These are phyloP conservation scores for Oncorhynchus mykiss DNA, from an alignment of 2,113 vertebrate species.

Conservation along the genomic window DNA sequence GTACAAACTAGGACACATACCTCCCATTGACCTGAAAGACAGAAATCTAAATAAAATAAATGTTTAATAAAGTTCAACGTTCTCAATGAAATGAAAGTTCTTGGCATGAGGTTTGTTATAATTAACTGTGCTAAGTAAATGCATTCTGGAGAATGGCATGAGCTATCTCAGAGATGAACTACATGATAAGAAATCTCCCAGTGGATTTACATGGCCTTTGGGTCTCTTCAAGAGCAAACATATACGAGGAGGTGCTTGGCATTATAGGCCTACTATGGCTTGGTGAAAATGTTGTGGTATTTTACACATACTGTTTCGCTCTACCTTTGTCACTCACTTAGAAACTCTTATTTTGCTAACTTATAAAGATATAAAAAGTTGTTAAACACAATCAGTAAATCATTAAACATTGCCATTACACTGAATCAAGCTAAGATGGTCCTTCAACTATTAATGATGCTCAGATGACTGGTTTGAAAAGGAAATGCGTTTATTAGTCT, in stretches of 20 bases:
- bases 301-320: neutral
- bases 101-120: conserved; percentile 54
- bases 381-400: conserved; percentile 80
- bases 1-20: neutral
- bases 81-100: conserved; percentile 16
- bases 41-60: conserved; percentile 21
- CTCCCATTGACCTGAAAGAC: conserved; percentile 5
- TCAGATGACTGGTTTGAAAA: conserved; percentile 85
- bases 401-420: conserved; percentile 94
- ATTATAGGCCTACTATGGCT: neutral
- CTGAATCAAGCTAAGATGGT: conserved; percentile 84
- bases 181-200: conserved; percentile 41
- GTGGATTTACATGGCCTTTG: conserved; percentile 32
- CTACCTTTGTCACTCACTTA: too few relatives aligned
- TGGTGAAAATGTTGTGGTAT: neutral
- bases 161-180: conserved; percentile 51
- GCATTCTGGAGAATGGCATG: conserved; percentile 45
- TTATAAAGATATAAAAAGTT: neutral
- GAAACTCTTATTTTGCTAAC: too few relatives aligned
- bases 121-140: conserved; percentile 58
- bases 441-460: conserved; percentile 90
- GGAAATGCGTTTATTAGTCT: conserved; percentile 80
- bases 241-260: neutral
- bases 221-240: conserved; percentile 32
- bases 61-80: neutral